Base-by-base conservation (phyloP, 2,113 vertebrate genomes). In the Globicephala melas region DNA sequence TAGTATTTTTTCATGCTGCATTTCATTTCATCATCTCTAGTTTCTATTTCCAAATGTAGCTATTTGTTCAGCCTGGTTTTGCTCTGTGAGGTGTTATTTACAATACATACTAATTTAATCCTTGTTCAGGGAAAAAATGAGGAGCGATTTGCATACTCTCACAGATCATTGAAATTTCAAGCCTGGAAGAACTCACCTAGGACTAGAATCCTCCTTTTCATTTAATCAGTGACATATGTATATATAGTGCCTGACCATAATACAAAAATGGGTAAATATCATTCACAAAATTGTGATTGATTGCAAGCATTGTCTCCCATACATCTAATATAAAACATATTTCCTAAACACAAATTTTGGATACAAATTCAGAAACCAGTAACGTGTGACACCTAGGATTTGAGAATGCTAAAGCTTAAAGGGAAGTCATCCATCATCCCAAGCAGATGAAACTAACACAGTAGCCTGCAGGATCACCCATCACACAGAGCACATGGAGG, bases 71-170 rank as follows among this genome's bases (percentile, higher is more conserved):
- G 60, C 38, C 68, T 92, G 14, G n/a, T 94, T 97, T 95, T 95
- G n/a, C 60, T 90, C 76, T 88, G 38, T 55, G 76, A 94, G 67
- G 17, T 77, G 23, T 94, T 96, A 96, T 97, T 98, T 95, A 97
- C 65, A 95, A 85, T 97, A 96, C 15, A 38, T 92, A 89, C 87
- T 97, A 96, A 97, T 97, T 97, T 97, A 97, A 92, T 97, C 65
- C 23, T 41, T 82, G 60, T 90, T 92, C 5, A 50, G 80, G 84
- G 60, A 95, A 90, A 90, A 92, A 95, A 55, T 60, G 33, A 53
- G 58, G 50, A 83, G 13, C 0, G 28, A 44, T 95, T 90, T 92
- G n/a, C 26, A 82, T 67, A 90, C 47, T 92, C 95, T 65, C 71
- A 41, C 53, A 41, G n/a, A 67, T 89, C 70, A 50, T 38, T 97